Evolutionary conservation across 2,113 vertebrate species (phyloP), one percentile per base, ranked within the genome.

Genomic region (Vidua macroura): DNA sequence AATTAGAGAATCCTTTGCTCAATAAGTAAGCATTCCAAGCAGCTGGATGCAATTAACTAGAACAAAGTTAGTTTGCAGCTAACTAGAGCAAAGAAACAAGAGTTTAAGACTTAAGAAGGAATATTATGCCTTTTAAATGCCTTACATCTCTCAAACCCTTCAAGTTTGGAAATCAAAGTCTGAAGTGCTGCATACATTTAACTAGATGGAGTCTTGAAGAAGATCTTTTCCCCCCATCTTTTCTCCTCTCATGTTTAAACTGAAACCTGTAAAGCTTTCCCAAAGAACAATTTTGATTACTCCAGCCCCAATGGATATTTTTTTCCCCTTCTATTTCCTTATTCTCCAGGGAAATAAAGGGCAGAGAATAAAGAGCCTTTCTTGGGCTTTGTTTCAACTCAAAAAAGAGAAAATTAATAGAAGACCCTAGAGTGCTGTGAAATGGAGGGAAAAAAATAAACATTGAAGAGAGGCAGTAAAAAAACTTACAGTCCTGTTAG

Each of bases 331-430:
- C n/a, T 87, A 53, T 69, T 93, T 86, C 53, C 49, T 89, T 75
- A 74, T 66, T 39, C 82, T 93, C 62, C 49, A 80, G 58, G 44
- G 76, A 67, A 92, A 86, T 69, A 95, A 82, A 94, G 69, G 62
- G 43, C 78, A 96, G 20, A 88, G 72, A 92, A 90, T 74, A 96
- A 95, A 96, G 41, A 7, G 66, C 69, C 55, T 87, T 97, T 94
- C 74, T 80, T 59, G 28, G 37, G 75, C 68, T 94, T 93, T 15
- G 3, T 86, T 95, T 94, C 70, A 92, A 75, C 30, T 89, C 2
- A 56, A 31, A 72, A 79, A 44, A 35, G 51, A 62, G 49, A 58
- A 30, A 30, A 73, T 41, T 74, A 79, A 76, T 75, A 94, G 51
- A 92, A 90, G 27, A 70, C 78, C 74, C 83, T 83, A n/a, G 33